A percentile compares a stretch with the other conserved stretches of the same genome.
Evolutionary conservation across 2,113 vertebrate species (phyloP).

Genomic region (Engraulis encrasicolus): DNA sequence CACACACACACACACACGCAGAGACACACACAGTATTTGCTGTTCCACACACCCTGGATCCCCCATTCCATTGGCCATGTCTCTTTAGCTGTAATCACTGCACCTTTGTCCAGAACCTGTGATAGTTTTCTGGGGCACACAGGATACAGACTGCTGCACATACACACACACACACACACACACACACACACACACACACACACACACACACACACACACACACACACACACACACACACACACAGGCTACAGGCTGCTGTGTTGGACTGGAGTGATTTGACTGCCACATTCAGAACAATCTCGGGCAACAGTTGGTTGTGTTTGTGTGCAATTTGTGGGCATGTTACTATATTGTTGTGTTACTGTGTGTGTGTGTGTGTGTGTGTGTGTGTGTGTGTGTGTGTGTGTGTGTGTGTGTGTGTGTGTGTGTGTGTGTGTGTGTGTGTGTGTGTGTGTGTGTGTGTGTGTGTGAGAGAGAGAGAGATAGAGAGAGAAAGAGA

Average conservation of each 20-base stretch:
- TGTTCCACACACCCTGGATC: not conserved
- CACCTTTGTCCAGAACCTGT: not conserved
- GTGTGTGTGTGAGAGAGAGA: too few species aligned
- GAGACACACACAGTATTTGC: not conserved
- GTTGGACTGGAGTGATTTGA: not conserved
- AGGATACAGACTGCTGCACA: too few species aligned
- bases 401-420: not conserved
- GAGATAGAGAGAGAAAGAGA: too few species aligned
- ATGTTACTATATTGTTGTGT: not conserved
- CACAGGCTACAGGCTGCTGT: too few species aligned
- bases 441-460: not conserved
- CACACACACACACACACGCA: not conserved
- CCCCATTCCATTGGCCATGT: not conserved
- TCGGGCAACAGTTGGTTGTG: not conserved
- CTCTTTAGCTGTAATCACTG: not conserved
- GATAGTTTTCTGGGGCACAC: not conserved
- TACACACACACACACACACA: too few species aligned
- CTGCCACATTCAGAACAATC: not conserved
- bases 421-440: constrained; percentile 5
- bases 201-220: too few species aligned
- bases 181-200: too few species aligned
- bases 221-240: too few species aligned
- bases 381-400: not conserved
- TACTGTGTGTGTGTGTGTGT: not conserved
- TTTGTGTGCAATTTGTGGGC: not conserved